Evolutionary conservation across 1,140 invertebrate genomes (phyloP).

Genomic region (Pteromalus puparum): DNA sequence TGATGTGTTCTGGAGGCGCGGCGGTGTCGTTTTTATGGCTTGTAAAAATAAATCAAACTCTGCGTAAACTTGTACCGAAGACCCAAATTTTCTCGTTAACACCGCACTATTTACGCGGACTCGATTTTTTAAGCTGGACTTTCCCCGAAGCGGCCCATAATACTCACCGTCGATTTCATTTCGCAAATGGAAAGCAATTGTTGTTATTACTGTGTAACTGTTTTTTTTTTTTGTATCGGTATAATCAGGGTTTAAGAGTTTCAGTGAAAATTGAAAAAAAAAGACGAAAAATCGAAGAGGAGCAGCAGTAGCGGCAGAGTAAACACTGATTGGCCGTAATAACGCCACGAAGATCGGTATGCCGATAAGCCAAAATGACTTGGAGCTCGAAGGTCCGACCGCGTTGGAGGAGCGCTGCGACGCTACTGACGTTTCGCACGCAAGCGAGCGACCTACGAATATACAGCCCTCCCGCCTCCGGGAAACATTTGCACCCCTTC

Average conservation of each 20-base stretch:
- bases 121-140: background rate
- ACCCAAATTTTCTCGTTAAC: constrained; percentile 12
- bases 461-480: constrained; percentile 58
- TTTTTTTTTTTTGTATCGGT: background rate
- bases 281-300: background rate
- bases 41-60: background rate
- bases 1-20: background rate
- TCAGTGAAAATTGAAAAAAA: background rate
- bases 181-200: background rate
- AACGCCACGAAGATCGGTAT: background rate
- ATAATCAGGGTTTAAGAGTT: background rate
- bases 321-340: background rate
- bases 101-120: background rate
- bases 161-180: background rate
- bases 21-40: background rate
- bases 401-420: constrained; percentile 64
- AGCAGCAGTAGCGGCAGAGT: background rate
- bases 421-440: constrained; percentile 66
- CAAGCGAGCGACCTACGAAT: constrained; percentile 61
- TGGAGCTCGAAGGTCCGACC: constrained; percentile 53
- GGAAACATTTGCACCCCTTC: constrained; percentile 31
- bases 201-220: background rate
- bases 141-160: background rate
- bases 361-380: constrained; percentile 2
- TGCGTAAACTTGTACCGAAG: background rate